A percentile compares a stretch with the other conserved stretches of the same genome.
phyloP scores from a whole-genome alignment of 2,888 invertebrate genomes.

The Chaitophorus viminalis region DNA sequence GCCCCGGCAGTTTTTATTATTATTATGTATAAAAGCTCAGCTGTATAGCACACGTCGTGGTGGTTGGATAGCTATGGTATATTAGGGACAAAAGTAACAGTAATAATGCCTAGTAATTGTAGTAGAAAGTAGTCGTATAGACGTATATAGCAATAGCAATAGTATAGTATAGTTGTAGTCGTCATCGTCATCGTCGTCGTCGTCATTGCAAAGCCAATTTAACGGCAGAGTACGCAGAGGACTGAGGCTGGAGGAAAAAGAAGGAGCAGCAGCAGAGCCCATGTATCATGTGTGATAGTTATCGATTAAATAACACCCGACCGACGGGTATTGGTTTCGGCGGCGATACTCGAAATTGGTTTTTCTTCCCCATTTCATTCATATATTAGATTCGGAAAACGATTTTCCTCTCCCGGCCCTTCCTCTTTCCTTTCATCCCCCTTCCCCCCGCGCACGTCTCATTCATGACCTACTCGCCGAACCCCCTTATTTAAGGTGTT shows the following conservation, averaged over 20 bases:
- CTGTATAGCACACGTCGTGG: neutral
- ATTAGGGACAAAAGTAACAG: neutral
- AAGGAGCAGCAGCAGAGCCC: slow-evolving; percentile 41
- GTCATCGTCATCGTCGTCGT: slow-evolving; percentile 24
- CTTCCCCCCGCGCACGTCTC: slow-evolving; percentile 44
- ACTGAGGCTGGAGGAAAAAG: neutral
- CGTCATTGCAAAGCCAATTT: slow-evolving; percentile 58
- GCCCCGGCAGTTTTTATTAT: neutral
- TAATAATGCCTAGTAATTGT: neutral
- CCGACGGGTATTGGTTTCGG: slow-evolving; percentile 63
- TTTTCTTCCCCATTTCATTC: slow-evolving; percentile 64
- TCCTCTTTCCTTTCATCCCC: slow-evolving; percentile 7
- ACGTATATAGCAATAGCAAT: neutral
- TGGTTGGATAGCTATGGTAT: neutral
- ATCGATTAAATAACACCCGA: slow-evolving; percentile 64
- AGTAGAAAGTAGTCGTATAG: neutral
- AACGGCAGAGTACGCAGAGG: slow-evolving; percentile 60
- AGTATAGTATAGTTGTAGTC: neutral
- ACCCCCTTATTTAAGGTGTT: slow-evolving; percentile 62
- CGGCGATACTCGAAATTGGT: slow-evolving; percentile 64
- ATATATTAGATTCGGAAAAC: slow-evolving; percentile 63
- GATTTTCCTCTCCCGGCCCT: slow-evolving; percentile 48
- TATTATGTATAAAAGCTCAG: too few relatives aligned
- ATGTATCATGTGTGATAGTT: slow-evolving; percentile 63
- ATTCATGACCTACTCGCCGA: slow-evolving; percentile 60